These are phyloP conservation scores for Tragelaphus strepsiceros DNA, from an alignment of 2,113 vertebrate genomes.

Conservation along the genomic window DNA sequence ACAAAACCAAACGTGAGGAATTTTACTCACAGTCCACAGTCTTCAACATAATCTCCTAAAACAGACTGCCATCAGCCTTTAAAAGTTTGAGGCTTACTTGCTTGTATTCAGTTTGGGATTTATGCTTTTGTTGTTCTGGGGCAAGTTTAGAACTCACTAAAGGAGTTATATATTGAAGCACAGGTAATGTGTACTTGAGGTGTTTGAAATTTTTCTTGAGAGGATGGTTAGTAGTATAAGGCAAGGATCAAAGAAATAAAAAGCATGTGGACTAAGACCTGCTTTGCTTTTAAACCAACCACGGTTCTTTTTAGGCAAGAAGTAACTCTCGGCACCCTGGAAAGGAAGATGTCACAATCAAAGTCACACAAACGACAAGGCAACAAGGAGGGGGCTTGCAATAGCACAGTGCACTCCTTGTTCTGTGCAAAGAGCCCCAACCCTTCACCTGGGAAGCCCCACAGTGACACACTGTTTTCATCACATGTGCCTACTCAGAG, in stretches of 20 bases:
- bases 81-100: neutral
- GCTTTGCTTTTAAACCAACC: neutral
- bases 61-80: neutral
- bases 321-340: neutral
- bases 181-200: neutral
- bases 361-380: neutral
- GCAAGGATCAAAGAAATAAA: neutral
- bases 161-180: neutral
- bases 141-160: neutral
- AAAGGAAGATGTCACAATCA: neutral
- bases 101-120: neutral
- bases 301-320: neutral
- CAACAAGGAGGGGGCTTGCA: neutral
- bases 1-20: neutral
- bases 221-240: neutral
- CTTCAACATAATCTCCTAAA: neutral
- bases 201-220: neutral
- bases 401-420: rapidly evolving
- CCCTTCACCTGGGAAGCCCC: neutral
- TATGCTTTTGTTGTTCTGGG: neutral
- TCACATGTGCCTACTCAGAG: neutral
- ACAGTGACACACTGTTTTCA: neutral
- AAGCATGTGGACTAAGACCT: neutral
- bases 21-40: neutral
- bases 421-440: neutral